These are phyloP conservation scores for Heterodera schachtii DNA, from an alignment of 1,140 invertebrate species.

Conservation along the genomic window DNA sequence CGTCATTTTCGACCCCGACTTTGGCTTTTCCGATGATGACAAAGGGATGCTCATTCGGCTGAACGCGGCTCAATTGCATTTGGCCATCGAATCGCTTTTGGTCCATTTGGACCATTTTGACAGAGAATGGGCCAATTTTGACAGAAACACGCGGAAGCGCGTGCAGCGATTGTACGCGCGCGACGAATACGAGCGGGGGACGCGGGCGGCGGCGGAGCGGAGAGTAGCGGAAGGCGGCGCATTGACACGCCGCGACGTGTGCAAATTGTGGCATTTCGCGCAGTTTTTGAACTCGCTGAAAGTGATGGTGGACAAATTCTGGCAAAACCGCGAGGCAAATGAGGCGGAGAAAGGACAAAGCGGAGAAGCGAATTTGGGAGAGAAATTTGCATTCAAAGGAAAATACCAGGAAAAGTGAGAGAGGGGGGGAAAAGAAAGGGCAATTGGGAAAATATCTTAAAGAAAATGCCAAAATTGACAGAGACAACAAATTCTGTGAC, in stretches of 20 bases:
- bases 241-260: background rate
- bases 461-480: too few relatives aligned
- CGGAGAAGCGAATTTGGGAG: too few relatives aligned
- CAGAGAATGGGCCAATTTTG: background rate
- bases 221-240: background rate
- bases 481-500: too few relatives aligned
- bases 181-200: background rate
- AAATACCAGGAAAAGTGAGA: background rate
- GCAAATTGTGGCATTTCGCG: background rate
- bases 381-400: background rate
- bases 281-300: background rate
- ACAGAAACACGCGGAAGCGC: background rate
- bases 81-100: background rate
- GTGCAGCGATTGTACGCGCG: background rate
- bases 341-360: background rate
- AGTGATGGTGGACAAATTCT: background rate
- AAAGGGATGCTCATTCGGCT: background rate
- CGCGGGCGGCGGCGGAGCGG: background rate
- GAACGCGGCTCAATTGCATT: background rate
- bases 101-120: background rate
- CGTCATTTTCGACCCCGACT: too few relatives aligned
- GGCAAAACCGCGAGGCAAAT: background rate
- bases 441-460: too few relatives aligned
- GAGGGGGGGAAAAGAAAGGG: background rate
- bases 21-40: too few relatives aligned